phyloP scores from a whole-genome alignment of 2,888 invertebrate species.

The Mythimna pallens region DNA sequence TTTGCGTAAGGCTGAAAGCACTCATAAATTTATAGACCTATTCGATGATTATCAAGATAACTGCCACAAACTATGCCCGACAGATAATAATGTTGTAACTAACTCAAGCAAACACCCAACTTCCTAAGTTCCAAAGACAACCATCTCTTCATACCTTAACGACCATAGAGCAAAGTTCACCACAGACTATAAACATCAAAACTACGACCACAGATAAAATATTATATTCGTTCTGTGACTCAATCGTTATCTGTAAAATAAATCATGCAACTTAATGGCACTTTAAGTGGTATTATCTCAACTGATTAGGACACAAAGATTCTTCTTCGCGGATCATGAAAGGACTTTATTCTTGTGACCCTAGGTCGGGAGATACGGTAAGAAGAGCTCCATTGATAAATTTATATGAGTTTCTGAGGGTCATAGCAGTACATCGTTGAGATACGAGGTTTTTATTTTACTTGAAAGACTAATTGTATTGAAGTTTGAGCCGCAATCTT shows the following conservation, averaged over 20 bases:
- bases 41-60: not conserved
- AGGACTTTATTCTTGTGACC: slow-evolving; percentile 76
- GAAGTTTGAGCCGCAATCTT: not conserved
- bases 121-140: slow-evolving; percentile 41
- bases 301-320: slow-evolving; percentile 83
- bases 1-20: not conserved
- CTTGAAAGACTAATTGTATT: slow-evolving; percentile 40
- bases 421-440: slow-evolving; percentile 54
- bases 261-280: slow-evolving; percentile 85
- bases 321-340: slow-evolving; percentile 74
- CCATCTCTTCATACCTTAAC: slow-evolving; percentile 51
- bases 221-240: slow-evolving; percentile 49
- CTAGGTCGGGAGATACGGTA: slow-evolving; percentile 77
- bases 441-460: slow-evolving; percentile 47
- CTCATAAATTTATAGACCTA: not conserved
- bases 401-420: slow-evolving; percentile 58
- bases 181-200: slow-evolving; percentile 57
- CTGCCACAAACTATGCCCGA: not conserved
- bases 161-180: slow-evolving; percentile 56
- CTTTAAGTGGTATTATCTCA: slow-evolving; percentile 85
- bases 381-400: slow-evolving; percentile 73
- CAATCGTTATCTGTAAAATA: slow-evolving; percentile 71
- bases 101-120: slow-evolving; percentile 32
- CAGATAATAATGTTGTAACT: slow-evolving; percentile 23
- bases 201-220: slow-evolving; percentile 55